phyloP scores from a whole-genome alignment of 2,113 vertebrate species.

The Mirza zaza region DNA sequence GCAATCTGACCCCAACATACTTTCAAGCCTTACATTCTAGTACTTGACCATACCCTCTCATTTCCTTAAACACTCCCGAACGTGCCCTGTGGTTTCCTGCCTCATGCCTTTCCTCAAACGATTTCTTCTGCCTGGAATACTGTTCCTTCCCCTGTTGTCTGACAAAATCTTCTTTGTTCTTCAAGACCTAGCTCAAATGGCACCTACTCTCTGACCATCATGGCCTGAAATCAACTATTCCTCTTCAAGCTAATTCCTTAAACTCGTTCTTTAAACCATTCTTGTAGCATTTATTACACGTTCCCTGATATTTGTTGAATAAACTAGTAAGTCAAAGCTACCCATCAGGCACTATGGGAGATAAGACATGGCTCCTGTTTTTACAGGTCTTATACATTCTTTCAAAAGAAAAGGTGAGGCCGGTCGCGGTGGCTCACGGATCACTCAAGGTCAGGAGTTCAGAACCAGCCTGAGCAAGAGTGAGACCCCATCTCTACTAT shows the following conservation, averaged over 20 bases:
- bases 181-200: background rate
- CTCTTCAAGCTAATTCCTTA: background rate
- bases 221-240: background rate
- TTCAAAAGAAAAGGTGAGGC: background rate
- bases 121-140: background rate
- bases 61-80: background rate
- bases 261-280: background rate
- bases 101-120: background rate
- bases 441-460: too few species aligned
- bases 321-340: background rate
- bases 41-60: background rate
- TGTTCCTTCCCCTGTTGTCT: background rate
- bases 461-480: too few species aligned
- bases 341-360: background rate
- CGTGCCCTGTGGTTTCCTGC: background rate
- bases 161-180: background rate
- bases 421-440: too few species aligned
- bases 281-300: slow-evolving; percentile 2
- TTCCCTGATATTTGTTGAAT: background rate
- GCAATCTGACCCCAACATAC: background rate
- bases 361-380: background rate
- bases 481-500: too few species aligned
- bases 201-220: background rate
- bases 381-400: background rate
- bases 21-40: background rate